A percentile compares a stretch with the other conserved stretches of the same genome.
phyloP scores from a whole-genome alignment of 2,113 vertebrate species.

The Hiodon alosoides region DNA sequence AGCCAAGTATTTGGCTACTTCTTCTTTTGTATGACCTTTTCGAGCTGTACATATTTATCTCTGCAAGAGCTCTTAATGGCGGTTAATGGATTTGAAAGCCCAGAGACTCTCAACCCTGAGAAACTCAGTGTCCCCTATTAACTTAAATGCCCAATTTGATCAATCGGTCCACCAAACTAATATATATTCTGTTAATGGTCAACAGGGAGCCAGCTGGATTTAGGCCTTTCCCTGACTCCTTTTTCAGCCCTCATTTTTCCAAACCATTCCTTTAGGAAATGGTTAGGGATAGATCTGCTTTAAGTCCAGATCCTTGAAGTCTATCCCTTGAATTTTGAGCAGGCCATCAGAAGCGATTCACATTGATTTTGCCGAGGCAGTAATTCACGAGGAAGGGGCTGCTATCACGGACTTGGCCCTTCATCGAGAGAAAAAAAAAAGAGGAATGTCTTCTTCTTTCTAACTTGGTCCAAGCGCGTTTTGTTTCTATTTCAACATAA shows the following conservation, averaged over 20 bases:
- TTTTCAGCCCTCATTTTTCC: background rate
- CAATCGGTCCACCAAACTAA: background rate
- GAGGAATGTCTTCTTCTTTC: background rate
- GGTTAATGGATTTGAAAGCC: background rate
- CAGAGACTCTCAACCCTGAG: background rate
- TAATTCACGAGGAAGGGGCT: too few species aligned
- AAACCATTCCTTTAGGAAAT: background rate
- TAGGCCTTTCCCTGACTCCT: background rate
- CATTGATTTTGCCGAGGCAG: too few species aligned
- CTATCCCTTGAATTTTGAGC: background rate
- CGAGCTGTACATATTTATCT: background rate
- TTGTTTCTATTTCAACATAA: too few species aligned
- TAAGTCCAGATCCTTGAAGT: background rate
- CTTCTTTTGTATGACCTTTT: slow-evolving; percentile 3
- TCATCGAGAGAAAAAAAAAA: too few species aligned
- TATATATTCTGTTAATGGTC: background rate
- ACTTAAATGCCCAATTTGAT: background rate
- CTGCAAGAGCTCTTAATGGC: background rate
- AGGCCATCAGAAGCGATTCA: too few species aligned
- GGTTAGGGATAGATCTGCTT: background rate
- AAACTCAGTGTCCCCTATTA: background rate
- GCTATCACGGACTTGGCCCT: too few species aligned
- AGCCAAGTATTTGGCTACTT: slow-evolving; percentile 28
- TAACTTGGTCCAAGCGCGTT: too few species aligned
- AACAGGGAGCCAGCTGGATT: background rate